Conservation (phyloP, 2,113 vertebrate species). For the Tinamus guttatus region DNA sequence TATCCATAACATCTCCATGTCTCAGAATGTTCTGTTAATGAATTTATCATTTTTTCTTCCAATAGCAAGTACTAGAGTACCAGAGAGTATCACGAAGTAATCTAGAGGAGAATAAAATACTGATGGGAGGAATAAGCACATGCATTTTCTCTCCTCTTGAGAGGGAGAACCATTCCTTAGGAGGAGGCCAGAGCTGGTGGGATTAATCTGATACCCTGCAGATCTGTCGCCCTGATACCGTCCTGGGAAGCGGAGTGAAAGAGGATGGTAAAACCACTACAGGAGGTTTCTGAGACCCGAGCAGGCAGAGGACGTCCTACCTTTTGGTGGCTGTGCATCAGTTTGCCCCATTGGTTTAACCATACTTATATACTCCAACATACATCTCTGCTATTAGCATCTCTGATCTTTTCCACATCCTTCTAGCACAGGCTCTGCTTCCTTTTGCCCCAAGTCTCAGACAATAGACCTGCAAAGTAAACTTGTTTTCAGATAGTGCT, state of each 20-base stretch:
- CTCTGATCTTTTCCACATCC: not conserved
- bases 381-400: not conserved
- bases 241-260: not conserved
- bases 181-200: no score
- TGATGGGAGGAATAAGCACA: not conserved
- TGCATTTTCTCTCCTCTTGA: not conserved
- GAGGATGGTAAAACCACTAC: no score
- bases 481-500: not conserved
- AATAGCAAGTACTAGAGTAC: not conserved
- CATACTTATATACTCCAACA: not conserved
- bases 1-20: not conserved
- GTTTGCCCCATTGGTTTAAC: not conserved
- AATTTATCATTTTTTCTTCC: constrained; percentile 5
- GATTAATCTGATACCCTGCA: not conserved
- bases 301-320: not conserved
- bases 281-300: not conserved
- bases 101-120: not conserved
- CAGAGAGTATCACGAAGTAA: not conserved
- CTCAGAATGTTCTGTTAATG: not conserved
- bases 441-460: not conserved
- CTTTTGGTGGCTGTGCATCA: not conserved
- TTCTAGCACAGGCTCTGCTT: not conserved
- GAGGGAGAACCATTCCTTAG: not conserved
- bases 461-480: not conserved
- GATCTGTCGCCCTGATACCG: not conserved